Percentiles rank a stretch among this genome's conserved stretches.
Conservation (phyloP, 2,888 invertebrate species). For the Scaeva pyrastri region DNA sequence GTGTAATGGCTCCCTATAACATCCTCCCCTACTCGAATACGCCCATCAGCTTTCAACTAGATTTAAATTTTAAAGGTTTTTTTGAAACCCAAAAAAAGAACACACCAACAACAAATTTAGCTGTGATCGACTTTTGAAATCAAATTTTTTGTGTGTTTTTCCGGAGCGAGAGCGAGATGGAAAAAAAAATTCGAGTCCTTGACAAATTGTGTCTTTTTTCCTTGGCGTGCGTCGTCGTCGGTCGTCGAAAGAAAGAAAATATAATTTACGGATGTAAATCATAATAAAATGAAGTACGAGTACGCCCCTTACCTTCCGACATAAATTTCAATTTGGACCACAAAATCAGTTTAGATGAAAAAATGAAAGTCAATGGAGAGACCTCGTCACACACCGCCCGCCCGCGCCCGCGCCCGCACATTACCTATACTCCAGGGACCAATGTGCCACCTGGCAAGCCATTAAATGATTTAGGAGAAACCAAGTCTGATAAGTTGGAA, state of each 20-base stretch:
- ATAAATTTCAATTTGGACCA: constrained; percentile 56
- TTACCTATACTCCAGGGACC: neutral
- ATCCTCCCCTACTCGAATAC: neutral
- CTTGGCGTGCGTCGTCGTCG: neutral
- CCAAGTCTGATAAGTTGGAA: neutral
- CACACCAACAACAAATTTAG: neutral
- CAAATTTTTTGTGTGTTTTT: neutral
- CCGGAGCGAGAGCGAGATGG: neutral
- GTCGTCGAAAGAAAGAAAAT: constrained; percentile 1
- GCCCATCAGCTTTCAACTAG: constrained; percentile 8
- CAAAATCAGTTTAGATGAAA: constrained; percentile 40
- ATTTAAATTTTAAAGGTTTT: neutral
- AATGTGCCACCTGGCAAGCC: neutral
- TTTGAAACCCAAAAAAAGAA: neutral
- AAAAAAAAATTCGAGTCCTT: neutral
- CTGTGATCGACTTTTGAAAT: neutral
- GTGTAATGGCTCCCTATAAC: neutral
- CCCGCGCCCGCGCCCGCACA: too few relatives aligned
- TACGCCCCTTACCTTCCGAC: neutral
- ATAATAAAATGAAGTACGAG: constrained; percentile 36
- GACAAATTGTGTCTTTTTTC: neutral
- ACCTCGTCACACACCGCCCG: constrained; percentile 6
- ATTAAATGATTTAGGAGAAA: constrained; percentile 51
- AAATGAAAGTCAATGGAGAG: constrained; percentile 13
- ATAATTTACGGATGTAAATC: constrained; percentile 40